Conservation (phyloP, 2,888 invertebrate species). For the Scaptodrosophila latifasciaeformis region DNA sequence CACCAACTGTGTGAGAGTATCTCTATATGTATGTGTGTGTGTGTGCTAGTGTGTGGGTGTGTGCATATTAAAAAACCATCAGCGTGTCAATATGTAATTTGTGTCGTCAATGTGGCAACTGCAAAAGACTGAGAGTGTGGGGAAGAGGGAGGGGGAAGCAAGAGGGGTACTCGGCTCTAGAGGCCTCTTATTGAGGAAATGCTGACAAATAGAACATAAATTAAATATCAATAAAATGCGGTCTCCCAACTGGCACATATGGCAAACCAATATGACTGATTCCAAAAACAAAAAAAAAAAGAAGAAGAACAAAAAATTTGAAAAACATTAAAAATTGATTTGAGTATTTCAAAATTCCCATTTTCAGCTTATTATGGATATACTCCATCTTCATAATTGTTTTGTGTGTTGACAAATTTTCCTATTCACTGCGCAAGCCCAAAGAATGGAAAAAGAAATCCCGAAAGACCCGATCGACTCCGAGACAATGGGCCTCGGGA, state of each 20-base stretch:
- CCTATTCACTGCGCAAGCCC: constrained; percentile 29
- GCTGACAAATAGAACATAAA: constrained; percentile 63
- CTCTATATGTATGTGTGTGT: constrained; percentile 15
- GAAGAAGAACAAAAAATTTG: constrained; percentile 8
- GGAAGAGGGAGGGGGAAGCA: neutral
- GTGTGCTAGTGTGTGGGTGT: constrained; percentile 26
- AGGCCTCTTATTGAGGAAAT: too few relatives aligned
- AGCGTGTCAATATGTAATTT: constrained; percentile 71
- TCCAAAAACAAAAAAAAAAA: too few relatives aligned
- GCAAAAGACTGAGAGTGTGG: neutral
- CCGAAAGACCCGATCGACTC: too few relatives aligned
- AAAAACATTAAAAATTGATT: too few relatives aligned
- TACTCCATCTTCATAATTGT: too few relatives aligned
- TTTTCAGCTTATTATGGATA: too few relatives aligned
- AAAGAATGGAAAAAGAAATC: too few relatives aligned
- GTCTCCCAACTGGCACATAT: constrained; percentile 21
- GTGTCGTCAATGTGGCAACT: constrained; percentile 46
- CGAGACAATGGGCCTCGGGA: constrained; percentile 2
- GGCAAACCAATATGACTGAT: constrained; percentile 6
- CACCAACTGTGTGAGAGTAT: constrained; percentile 6
- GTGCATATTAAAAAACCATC: constrained; percentile 71
- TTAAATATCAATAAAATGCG: constrained; percentile 57
- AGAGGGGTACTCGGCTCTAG: too few relatives aligned
- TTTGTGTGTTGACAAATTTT: constrained; percentile 59
- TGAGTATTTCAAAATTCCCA: too few relatives aligned